phyloP scores from a whole-genome alignment of 2,888 invertebrate species.

The Xanthorhoe designata region DNA sequence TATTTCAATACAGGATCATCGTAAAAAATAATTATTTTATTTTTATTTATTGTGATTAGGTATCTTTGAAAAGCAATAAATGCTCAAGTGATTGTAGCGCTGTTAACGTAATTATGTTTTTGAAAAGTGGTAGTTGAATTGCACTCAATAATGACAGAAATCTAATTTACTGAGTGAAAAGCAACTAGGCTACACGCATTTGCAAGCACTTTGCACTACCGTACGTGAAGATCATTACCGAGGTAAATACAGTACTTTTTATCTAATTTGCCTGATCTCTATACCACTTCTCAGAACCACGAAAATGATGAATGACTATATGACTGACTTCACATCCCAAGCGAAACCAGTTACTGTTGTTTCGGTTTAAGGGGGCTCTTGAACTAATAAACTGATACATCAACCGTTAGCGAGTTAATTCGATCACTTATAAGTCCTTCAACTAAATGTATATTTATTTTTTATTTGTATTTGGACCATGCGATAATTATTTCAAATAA shows the following conservation, averaged over 20 bases:
- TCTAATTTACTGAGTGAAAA: slow-evolving; percentile 39
- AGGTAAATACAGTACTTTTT: slow-evolving; percentile 36
- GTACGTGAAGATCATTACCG: slow-evolving; percentile 36
- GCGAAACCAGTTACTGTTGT: slow-evolving; percentile 31
- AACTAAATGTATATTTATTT: slow-evolving; percentile 2
- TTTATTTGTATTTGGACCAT: neutral
- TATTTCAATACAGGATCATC: too few relatives aligned
- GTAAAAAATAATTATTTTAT: too few relatives aligned
- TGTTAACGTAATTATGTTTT: slow-evolving; percentile 23
- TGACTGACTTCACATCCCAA: slow-evolving; percentile 32
- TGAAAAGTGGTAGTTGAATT: slow-evolving; percentile 33
- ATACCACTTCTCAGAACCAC: slow-evolving; percentile 36
- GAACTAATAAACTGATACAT: slow-evolving; percentile 31
- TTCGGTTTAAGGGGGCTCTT: slow-evolving; percentile 25
- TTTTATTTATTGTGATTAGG: neutral
- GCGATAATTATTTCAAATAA: too few relatives aligned
- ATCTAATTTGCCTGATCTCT: slow-evolving; percentile 37
- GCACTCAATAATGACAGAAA: slow-evolving; percentile 41
- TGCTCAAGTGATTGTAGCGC: slow-evolving; percentile 13
- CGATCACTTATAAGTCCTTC: slow-evolving; percentile 1
- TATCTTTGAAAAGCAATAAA: slow-evolving; percentile 2
- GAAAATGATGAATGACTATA: slow-evolving; percentile 41
- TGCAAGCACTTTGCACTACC: slow-evolving; percentile 35
- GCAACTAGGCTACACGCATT: slow-evolving; percentile 39
- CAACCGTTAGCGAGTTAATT: slow-evolving; percentile 22